Evolutionary conservation across 2,113 vertebrate species (phyloP).

Genomic region (Odocoileus virginianus): DNA sequence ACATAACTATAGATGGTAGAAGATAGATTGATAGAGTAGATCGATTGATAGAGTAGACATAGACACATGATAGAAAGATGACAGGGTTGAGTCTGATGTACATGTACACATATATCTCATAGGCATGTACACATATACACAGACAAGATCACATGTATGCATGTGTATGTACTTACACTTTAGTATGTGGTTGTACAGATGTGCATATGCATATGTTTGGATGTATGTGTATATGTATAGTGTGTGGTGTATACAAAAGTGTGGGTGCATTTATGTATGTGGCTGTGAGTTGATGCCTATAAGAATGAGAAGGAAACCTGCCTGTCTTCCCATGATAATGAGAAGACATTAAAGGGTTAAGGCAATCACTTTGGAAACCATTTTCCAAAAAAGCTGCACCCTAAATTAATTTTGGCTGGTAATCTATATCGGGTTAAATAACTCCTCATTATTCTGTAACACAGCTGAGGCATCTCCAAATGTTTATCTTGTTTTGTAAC

Average conservation of each 20-base stretch:
- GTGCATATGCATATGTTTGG: background rate
- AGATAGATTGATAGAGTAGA: background rate
- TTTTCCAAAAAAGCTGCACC: conserved; percentile 79
- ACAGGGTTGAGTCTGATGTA: background rate
- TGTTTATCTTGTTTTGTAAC: conserved; percentile 93
- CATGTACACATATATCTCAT: background rate
- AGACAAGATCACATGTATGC: background rate
- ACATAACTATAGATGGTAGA: background rate
- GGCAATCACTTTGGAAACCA: conserved; percentile 71
- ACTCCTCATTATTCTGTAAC: conserved; percentile 88
- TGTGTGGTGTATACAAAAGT: background rate
- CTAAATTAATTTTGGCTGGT: conserved; percentile 88
- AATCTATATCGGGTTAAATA: conserved; percentile 89
- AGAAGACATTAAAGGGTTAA: conserved; percentile 75
- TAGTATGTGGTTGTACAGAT: background rate
- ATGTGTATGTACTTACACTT: background rate
- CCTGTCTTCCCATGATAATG: conserved; percentile 34
- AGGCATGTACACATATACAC: background rate
- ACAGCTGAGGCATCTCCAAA: conserved; percentile 91
- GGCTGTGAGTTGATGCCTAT: background rate
- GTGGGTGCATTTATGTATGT: background rate
- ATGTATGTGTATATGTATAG: background rate
- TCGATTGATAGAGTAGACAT: background rate
- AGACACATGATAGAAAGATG: background rate
- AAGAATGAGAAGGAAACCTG: background rate